These are phyloP conservation scores for Zaprionus nigranus DNA, from an alignment of 1,140 invertebrate genomes.

Conservation along the genomic window DNA sequence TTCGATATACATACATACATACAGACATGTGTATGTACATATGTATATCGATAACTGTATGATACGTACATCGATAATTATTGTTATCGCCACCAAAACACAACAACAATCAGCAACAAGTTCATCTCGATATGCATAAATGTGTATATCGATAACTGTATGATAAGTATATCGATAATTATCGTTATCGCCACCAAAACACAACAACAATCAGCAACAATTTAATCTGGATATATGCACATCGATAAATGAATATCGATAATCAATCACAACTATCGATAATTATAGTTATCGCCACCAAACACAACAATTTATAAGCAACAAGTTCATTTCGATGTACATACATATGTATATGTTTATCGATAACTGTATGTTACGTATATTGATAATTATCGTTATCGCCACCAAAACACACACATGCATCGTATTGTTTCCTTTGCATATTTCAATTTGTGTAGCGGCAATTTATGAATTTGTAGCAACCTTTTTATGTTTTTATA, in stretches of 20 bases:
- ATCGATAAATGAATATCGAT: too few species aligned
- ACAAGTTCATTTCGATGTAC: conserved; percentile 13
- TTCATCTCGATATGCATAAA: conserved; percentile 12
- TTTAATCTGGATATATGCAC: background rate
- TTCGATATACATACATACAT: background rate
- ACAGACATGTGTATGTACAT: too few species aligned
- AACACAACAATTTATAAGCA: conserved; percentile 7
- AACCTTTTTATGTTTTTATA: conserved; percentile 62
- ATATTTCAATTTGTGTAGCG: conserved; percentile 26
- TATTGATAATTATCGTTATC: background rate
- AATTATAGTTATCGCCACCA: too few species aligned
- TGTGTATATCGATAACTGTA: background rate
- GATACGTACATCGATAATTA: background rate
- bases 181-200: background rate
- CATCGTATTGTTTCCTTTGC: conserved; percentile 29
- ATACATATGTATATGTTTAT: conserved; percentile 8
- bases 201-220: background rate
- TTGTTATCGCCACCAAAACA: background rate
- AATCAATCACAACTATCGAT: too few species aligned
- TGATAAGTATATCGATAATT: background rate
- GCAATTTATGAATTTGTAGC: conserved; percentile 51
- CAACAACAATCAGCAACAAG: background rate
- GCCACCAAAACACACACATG: conserved; percentile 8
- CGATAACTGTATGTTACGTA: background rate
- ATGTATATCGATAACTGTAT: too few species aligned